Conservation (phyloP, 2,113 vertebrate genomes). For the Geothlypis trichas region DNA sequence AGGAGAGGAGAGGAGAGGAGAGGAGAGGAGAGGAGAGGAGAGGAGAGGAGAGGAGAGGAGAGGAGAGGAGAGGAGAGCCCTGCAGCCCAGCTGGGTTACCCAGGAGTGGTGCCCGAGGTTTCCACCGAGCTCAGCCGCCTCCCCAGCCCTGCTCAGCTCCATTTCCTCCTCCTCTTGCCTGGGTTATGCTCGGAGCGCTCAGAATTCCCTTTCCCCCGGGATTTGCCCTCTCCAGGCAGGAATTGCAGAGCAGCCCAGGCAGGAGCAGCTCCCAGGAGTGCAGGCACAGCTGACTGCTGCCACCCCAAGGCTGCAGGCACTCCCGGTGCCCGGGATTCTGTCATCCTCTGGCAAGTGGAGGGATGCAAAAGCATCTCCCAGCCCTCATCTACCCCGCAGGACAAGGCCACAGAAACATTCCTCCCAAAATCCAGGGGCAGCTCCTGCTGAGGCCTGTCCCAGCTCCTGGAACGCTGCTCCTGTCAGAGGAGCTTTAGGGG, state of each 20-base stretch:
- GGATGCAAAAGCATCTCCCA: neutral
- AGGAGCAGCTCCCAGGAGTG: neutral
- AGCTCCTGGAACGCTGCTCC: neutral
- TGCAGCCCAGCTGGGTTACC: neutral
- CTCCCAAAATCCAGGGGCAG: neutral
- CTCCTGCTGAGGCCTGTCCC: neutral
- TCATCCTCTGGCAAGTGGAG: no score
- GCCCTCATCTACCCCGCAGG: neutral
- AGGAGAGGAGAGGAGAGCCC: neutral
- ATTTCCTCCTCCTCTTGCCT: neutral
- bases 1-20: no score
- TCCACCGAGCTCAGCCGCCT: neutral
- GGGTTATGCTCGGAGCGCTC: neutral
- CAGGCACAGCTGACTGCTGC: slow-evolving; percentile 46
- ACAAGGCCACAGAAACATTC: neutral
- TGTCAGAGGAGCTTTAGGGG: neutral
- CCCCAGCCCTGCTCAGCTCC: neutral
- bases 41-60: neutral
- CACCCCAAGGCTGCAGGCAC: slow-evolving; percentile 17
- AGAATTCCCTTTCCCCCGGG: neutral
- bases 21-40: neutral
- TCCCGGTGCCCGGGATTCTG: neutral
- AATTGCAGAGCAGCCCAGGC: neutral
- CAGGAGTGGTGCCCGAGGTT: neutral
- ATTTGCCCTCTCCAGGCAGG: neutral